Base-by-base conservation (phyloP, 2,113 vertebrate species). In the Struthidea cinerea region DNA sequence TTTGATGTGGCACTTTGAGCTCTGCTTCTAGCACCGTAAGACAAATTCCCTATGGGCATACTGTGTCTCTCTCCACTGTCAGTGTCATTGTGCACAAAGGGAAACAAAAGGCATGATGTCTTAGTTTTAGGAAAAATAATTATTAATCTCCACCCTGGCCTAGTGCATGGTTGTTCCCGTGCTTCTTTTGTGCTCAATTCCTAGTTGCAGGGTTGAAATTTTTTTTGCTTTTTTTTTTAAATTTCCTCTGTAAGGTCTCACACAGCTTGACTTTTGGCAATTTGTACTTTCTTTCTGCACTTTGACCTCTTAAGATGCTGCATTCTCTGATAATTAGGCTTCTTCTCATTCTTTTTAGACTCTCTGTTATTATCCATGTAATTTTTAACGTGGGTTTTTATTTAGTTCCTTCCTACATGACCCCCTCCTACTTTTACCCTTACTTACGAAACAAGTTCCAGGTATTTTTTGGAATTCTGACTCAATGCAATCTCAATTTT, bases 221-320 rank as follows among this genome's bases (percentile, higher is more conserved):
- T 44, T 49, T 49, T 80, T 59, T 16, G 10, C 28, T 90, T 42
- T 24, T 88, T 85, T 60, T 84, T 83, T 23, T 19, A 6, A 0
- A 64, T 90, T 97, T 96, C 90, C 94, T 90, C 49, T 92, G 28
- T 42, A 61, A 81, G 44, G 11, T 86, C 68, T 96, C 89, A 87
- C 24, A 55, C 60, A 84, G 68, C 76, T 84, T 95, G 59, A 68
- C 71, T 97, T 96, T 39, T 90, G 94, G 74, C 74, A 94, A 89
- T 69, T 83, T 11, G 7, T 87, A 30, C 49, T 84, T 89, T 73
- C 65, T 87, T 94, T 94, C 56, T 94, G 60, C 61, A 33, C 93
- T 97, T 92, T 91, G 91, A 92, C 91, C 80, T 89, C 77, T 78
- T 84, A 55, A 84, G 77, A 78, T 89, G 47, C 35, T 87, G 60